These are phyloP conservation scores for Nasonia giraulti DNA, from an alignment of 1,140 invertebrate species.

Conservation along the genomic window DNA sequence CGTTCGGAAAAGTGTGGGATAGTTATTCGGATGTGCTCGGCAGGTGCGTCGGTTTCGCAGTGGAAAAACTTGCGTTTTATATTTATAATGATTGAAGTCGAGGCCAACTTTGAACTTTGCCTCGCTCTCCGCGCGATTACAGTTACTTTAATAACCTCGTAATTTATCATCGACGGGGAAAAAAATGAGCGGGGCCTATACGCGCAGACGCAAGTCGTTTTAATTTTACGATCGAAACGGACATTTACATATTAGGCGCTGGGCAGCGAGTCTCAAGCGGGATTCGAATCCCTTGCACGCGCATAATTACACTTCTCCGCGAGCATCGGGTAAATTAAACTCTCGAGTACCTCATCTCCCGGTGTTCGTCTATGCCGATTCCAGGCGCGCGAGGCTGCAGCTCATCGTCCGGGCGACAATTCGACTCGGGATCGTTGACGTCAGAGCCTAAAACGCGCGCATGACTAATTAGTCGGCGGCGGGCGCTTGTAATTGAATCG, in stretches of 20 bases:
- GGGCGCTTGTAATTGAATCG: conserved; percentile 21
- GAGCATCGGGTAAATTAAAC: conserved; percentile 33
- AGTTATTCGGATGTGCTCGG: not conserved
- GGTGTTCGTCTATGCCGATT: not conserved
- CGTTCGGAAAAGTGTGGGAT: not conserved
- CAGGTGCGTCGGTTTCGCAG: not conserved
- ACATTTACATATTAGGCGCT: conserved; percentile 47
- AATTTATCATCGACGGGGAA: conserved; percentile 44
- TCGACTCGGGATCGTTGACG: not conserved
- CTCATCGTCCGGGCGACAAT: not conserved
- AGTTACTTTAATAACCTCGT: conserved; percentile 49
- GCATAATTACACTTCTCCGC: not conserved
- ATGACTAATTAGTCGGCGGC: conserved; percentile 13
- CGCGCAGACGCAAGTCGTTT: conserved; percentile 20
- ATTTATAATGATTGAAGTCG: conserved; percentile 39
- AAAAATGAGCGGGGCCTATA: conserved; percentile 24
- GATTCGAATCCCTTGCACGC: conserved; percentile 16
- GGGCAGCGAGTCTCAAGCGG: conserved; percentile 13
- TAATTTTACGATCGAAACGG: conserved; percentile 51
- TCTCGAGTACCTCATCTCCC: not conserved
- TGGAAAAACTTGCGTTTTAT: not conserved
- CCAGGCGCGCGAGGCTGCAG: not conserved
- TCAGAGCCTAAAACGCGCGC: not conserved
- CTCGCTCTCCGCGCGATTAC: conserved; percentile 15
- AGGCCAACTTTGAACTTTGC: conserved; percentile 30